phyloP scores from a whole-genome alignment of 30 jellyfish, hydroid and myxozoan species.

The Chrysaora quinquecirrha region DNA sequence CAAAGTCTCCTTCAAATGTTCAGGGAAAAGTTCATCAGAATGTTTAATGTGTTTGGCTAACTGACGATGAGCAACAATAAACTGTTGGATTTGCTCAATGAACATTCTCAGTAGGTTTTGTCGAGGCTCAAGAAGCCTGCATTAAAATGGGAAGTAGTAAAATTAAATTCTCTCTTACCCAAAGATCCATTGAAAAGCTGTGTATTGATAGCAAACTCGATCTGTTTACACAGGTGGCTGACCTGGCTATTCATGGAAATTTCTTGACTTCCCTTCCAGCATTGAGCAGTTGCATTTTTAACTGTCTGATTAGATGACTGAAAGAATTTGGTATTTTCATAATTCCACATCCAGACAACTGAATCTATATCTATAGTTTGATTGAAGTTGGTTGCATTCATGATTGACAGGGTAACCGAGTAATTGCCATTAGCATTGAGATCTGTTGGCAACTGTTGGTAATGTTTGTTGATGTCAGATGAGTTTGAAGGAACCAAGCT shows the following conservation, averaged over 20 bases:
- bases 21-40: too few species aligned
- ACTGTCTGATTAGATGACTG: conserved; percentile 25
- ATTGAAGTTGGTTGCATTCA: conserved; percentile 16
- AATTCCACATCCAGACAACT: conserved; percentile 46
- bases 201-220: conserved; percentile 60
- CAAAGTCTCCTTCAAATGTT: too few species aligned
- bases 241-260: conserved; percentile 3
- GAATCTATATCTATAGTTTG: conserved; percentile 69
- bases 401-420: conserved; percentile 31
- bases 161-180: conserved; percentile 74
- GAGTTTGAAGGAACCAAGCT: conserved; percentile 36
- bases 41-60: too few species aligned
- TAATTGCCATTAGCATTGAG: conserved; percentile 45
- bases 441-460: conserved; percentile 9
- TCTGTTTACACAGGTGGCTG: conserved; percentile 30
- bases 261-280: conserved; percentile 66
- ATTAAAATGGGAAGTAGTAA: too few species aligned
- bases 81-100: too few species aligned
- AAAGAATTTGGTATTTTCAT: conserved; percentile 28
- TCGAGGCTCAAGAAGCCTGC: too few species aligned
- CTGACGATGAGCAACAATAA: too few species aligned
- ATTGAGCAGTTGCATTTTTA: conserved; percentile 30
- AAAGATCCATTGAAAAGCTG: conserved; percentile 78
- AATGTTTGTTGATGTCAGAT: background rate
- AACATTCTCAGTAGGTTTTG: too few species aligned